phyloP scores from a whole-genome alignment of 2,888 invertebrate genomes.

The Chrysolina haemoptera region DNA sequence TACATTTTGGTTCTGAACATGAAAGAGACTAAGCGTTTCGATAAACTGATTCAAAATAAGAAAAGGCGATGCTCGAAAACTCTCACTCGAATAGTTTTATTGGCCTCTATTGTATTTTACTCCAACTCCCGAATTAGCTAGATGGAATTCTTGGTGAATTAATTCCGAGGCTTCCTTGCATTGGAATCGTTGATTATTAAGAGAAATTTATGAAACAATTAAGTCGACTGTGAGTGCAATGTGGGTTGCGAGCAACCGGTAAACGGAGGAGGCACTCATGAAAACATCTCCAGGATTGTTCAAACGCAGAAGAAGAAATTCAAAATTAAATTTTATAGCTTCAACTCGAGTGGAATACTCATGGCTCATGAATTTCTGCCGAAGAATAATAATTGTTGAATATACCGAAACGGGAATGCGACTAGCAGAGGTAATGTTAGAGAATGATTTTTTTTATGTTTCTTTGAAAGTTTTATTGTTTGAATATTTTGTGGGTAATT shows the following conservation, averaged over 20 bases:
- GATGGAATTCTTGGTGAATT: slow-evolving; percentile 1
- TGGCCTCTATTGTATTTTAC: no score
- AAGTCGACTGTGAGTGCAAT: background rate
- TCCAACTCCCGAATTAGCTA: background rate
- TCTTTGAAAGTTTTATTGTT: no score
- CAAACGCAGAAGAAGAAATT: background rate
- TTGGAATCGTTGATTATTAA: background rate
- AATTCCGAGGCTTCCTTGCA: background rate
- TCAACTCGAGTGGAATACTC: background rate
- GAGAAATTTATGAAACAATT: slow-evolving; percentile 3
- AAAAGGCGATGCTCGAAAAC: no score
- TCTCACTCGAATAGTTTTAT: no score
- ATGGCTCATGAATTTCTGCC: background rate
- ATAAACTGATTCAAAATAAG: no score
- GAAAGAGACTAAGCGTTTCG: no score
- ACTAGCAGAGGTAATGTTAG: background rate
- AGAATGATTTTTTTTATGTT: background rate
- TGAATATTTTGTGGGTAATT: no score
- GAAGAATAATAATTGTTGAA: background rate
- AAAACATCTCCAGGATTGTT: background rate
- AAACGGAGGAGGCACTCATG: background rate
- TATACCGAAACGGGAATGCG: background rate
- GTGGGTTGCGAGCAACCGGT: background rate
- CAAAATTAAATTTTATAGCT: background rate
- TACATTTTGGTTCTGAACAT: no score